Conservation (phyloP, 2,888 invertebrate genomes). For the Philereme vetulata region DNA sequence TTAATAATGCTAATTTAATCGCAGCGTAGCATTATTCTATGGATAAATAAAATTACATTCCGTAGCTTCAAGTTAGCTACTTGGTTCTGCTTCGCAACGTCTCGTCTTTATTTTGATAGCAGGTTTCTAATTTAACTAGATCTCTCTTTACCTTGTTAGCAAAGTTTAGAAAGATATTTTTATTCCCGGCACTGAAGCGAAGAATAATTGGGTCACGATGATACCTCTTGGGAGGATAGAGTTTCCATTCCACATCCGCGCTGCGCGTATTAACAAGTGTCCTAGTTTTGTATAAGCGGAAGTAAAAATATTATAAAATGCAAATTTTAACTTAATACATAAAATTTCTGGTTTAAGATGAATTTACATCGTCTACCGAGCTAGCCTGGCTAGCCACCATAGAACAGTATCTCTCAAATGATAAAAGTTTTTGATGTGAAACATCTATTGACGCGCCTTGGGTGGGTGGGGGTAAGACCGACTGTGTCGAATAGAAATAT, state of each 20-base stretch:
- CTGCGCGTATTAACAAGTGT: conserved; percentile 20
- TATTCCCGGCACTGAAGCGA: conserved; percentile 46
- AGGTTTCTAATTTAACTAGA: neutral
- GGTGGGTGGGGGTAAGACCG: no score
- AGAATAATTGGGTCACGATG: conserved; percentile 70
- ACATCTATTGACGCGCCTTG: no score
- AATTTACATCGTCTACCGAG: no score
- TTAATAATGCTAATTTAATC: no score
- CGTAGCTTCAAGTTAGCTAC: neutral
- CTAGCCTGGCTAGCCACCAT: no score
- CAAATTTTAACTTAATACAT: no score
- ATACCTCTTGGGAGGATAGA: conserved; percentile 46
- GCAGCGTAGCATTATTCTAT: neutral
- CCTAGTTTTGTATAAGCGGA: conserved; percentile 7
- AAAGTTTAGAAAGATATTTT: conserved; percentile 49
- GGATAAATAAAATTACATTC: neutral
- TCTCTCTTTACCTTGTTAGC: conserved; percentile 8
- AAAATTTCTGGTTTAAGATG: no score
- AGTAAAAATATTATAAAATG: no score
- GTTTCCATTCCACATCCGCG: conserved; percentile 30
- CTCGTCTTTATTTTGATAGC: neutral
- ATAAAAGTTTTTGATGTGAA: no score
- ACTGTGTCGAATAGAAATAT: no score
- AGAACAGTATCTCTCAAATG: no score
- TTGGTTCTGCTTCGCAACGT: neutral